Evolutionary conservation across 2,113 vertebrate genomes (phyloP).

Genomic region (Triplophysa dalaica): DNA sequence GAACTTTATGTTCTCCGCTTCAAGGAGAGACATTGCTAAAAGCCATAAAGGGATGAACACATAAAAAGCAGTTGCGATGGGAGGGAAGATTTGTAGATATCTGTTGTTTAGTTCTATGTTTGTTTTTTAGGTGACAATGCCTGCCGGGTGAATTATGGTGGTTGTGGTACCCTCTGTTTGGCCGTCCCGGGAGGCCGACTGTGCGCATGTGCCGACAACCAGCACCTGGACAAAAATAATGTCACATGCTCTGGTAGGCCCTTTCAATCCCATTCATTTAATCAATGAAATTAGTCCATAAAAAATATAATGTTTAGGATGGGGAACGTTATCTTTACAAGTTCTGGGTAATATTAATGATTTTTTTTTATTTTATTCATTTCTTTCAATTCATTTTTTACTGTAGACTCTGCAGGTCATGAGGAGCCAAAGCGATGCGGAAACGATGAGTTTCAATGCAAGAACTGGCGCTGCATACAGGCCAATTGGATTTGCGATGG

Average conservation of each 20-base stretch:
- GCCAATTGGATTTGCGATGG: constrained; percentile 91
- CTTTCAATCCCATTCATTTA: background rate
- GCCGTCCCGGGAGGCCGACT: constrained; percentile 92
- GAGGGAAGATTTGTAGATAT: constrained; percentile 59
- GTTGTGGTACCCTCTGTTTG: constrained; percentile 90
- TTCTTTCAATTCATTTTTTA: constrained; percentile 27
- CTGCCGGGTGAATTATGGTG: constrained; percentile 93
- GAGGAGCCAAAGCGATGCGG: constrained; percentile 77
- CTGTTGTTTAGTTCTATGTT: constrained; percentile 59
- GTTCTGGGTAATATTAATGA: too few species aligned
- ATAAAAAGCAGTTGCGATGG: constrained; percentile 29
- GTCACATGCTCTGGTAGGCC: constrained; percentile 89
- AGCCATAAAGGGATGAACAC: constrained; percentile 44
- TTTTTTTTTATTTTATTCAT: background rate
- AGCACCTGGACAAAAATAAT: constrained; percentile 90
- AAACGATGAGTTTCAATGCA: constrained; percentile 89
- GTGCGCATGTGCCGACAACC: constrained; percentile 96
- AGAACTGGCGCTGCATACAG: constrained; percentile 87
- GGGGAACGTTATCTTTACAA: too few species aligned
- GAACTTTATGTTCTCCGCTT: constrained; percentile 48
- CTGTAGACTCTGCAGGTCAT: constrained; percentile 74
- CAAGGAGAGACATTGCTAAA: constrained; percentile 40
- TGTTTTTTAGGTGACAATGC: constrained; percentile 87
- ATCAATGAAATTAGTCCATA: constrained; percentile 48
- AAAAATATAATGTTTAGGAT: too few species aligned